Conservation (phyloP, 2,888 invertebrate species). For the Onchidella celtica region DNA sequence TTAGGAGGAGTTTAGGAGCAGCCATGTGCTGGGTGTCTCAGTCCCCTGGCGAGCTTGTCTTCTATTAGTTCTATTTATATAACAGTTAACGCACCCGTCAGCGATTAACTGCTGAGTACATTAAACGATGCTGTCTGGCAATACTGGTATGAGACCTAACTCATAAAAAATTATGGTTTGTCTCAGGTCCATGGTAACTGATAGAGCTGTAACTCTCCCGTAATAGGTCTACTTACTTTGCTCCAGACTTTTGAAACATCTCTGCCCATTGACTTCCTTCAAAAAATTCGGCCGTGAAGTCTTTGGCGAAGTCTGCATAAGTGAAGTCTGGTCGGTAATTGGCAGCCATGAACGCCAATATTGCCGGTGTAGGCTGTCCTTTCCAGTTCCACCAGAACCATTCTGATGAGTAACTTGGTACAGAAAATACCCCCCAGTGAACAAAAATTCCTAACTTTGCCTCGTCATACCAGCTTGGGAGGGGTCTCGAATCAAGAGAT, state of each 20-base stretch:
- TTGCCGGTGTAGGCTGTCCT: slow-evolving; percentile 78
- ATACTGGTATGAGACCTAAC: too few species aligned
- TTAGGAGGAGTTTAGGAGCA: too few species aligned
- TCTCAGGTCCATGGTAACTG: too few species aligned
- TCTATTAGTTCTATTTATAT: too few species aligned
- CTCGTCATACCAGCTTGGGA: slow-evolving; percentile 82
- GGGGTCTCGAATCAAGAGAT: slow-evolving; percentile 90
- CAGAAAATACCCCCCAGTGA: slow-evolving; percentile 81
- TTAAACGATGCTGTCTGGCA: too few species aligned
- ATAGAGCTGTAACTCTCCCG: too few species aligned
- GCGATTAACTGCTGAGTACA: too few species aligned
- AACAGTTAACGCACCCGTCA: too few species aligned
- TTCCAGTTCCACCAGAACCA: slow-evolving; percentile 96
- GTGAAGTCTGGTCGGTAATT: slow-evolving; percentile 92
- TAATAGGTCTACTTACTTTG: too few species aligned
- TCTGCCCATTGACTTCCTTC: slow-evolving; percentile 91
- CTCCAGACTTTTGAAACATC: slow-evolving; percentile 91
- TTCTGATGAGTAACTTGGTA: slow-evolving; percentile 82
- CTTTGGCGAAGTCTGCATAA: slow-evolving; percentile 93
- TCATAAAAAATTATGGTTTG: too few species aligned
- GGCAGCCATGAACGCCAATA: slow-evolving; percentile 86
- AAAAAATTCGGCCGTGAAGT: slow-evolving; percentile 93
- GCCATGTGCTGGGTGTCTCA: too few species aligned
- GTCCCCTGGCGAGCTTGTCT: too few species aligned
- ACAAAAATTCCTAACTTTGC: slow-evolving; percentile 81